Base-by-base conservation (phyloP, 2,888 invertebrate species). In the Drosophila paramelanica region DNA sequence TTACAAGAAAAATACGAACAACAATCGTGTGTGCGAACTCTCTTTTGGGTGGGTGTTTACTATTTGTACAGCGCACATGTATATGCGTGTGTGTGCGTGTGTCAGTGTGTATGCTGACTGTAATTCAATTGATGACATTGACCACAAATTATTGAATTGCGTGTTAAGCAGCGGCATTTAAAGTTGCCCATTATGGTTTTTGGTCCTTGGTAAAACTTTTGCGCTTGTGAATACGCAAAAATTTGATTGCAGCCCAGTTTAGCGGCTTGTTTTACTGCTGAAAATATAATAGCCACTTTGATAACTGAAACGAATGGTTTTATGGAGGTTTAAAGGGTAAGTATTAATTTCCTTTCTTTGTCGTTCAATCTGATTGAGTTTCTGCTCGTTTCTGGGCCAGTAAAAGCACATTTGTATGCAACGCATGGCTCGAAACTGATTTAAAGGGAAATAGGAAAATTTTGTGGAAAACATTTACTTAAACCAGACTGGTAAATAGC, bases 141-240 rank as follows among this genome's bases (percentile, higher is more conserved):
- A 80, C 80, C 81, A 65, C 80, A 78, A 82, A 78, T 81, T 81
- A 82, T 82, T 81, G 70, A 77, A 81, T 80, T 74, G 76, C 81
- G 69, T 73, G 76, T 47, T 59, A 55, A 62, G 65, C 74, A 56
- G 58, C 60, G 59, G 58, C 61, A 66, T 76, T 76, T 76, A 45
- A 62, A 68, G 58, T 62, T 72, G 49, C 56, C 39, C 46, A 72
- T 72, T 58, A 50, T 65, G 67, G 72, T 52, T 52, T 57, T 25
- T 11, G 7, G 27, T 61, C 51, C 11, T 23, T 25, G n/a, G 42
- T 2, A 6, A 33, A 70, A 39, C 41, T 25, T 13, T 38, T 41
- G 46, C 20, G 47, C 27, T 41, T 14, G 41, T n/a, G 23, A 36
- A 45, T 38, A 46, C 46, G 50, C 66, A 45, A 46, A 33, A 58